Evolutionary conservation across 2,113 vertebrate genomes (phyloP).

Genomic region (Numida meleagris): DNA sequence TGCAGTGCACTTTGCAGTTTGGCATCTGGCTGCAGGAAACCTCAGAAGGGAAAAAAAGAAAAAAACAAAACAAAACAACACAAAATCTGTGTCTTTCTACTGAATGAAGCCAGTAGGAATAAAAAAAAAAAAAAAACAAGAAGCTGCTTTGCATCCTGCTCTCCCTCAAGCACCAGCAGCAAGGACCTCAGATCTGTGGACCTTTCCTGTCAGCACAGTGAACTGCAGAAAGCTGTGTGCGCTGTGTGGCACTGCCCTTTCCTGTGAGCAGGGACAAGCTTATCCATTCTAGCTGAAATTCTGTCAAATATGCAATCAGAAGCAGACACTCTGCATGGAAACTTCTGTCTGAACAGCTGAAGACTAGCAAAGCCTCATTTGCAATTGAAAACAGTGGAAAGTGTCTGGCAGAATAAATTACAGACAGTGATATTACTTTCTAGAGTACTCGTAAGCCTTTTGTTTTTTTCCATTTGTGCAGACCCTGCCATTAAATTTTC

Average conservation of each 20-base stretch:
- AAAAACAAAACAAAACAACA: not conserved
- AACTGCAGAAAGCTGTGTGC: not conserved
- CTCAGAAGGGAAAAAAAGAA: not conserved
- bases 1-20: fast-evolving
- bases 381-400: not conserved
- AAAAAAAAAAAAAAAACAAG: not conserved
- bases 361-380: not conserved
- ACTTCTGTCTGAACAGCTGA: not conserved
- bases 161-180: fast-evolving
- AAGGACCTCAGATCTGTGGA: not conserved
- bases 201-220: not conserved
- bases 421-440: not conserved
- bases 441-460: not conserved
- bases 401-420: not conserved
- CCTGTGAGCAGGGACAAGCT: not conserved
- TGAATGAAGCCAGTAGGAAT: not conserved
- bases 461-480: not conserved
- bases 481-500: not conserved
- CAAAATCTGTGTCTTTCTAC: not conserved
- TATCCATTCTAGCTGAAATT: not conserved
- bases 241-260: not conserved
- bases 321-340: not conserved
- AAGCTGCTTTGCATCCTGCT: not conserved
- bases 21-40: conserved; percentile 1
- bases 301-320: not conserved